phyloP scores from a whole-genome alignment of 2,113 vertebrate genomes.

The Salvelinus alpinus region DNA sequence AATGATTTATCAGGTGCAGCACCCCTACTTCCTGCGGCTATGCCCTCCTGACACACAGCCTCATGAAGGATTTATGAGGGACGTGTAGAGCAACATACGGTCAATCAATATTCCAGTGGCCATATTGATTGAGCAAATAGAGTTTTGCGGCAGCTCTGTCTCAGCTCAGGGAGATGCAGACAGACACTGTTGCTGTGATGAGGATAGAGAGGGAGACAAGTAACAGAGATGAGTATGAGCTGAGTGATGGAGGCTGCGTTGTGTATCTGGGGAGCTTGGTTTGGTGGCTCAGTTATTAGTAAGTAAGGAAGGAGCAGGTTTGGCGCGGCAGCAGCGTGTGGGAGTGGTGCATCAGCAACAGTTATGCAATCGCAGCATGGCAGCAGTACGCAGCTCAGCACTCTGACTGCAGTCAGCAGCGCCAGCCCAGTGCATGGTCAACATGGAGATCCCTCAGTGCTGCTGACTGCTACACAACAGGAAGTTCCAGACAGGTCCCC shows the following conservation, averaged over 20 bases:
- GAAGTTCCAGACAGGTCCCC: constrained; percentile 24
- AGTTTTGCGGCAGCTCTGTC: constrained; percentile 25
- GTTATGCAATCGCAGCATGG: constrained; percentile 74
- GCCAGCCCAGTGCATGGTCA: constrained; percentile 55
- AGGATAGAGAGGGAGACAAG: background rate
- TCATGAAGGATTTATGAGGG: too few relatives aligned
- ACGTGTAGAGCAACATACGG: constrained; percentile 9
- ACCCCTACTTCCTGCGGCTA: too few relatives aligned
- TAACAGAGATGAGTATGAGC: background rate
- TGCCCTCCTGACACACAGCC: constrained; percentile 19
- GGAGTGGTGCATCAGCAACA: constrained; percentile 61
- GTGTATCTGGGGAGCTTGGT: background rate
- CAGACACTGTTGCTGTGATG: background rate
- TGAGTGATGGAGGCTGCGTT: too few relatives aligned
- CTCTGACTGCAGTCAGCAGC: constrained; percentile 45
- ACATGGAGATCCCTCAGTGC: constrained; percentile 48
- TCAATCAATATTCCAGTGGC: constrained; percentile 30
- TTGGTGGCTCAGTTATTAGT: background rate
- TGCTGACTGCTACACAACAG: constrained; percentile 67
- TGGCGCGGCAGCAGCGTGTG: constrained; percentile 39
- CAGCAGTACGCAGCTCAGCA: constrained; percentile 43
- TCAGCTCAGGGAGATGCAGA: constrained; percentile 11
- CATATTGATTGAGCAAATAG: constrained; percentile 35
- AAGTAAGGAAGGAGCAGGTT: constrained; percentile 37
- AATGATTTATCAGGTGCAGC: too few relatives aligned